Base-by-base conservation (phyloP, 1,140 invertebrate genomes). In the Himalopsyche phryganea region DNA sequence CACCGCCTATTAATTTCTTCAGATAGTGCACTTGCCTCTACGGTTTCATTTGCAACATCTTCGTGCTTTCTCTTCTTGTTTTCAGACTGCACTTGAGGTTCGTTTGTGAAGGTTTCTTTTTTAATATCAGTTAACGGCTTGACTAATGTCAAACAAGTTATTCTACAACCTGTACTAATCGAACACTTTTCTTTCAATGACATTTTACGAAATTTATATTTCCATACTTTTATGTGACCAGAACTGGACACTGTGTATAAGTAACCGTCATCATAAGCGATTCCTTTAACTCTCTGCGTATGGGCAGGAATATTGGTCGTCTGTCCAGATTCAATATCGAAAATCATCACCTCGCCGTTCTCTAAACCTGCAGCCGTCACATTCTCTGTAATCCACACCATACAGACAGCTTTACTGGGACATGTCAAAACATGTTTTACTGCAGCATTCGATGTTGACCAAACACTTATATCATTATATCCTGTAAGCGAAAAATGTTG, bases 141-240 rank as follows among this genome's bases (percentile, higher is more conserved):
- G 69, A 76, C 58, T 44, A 85, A 66, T 57, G 73, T 70, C 14
- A 85, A 58, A 66, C 82, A 84, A 19, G 82, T 86, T 3, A 84
- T 73, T 64, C 84, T 77, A 68, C 83, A 85, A 15, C 80, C 79
- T 5, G 81, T 80, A 68, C 79, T 81, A 19, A 67, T 62, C 44
- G 69, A 71, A 45, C 73, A 72, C 52, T 84, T 67, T 67, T 80
- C 72, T 56, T 67, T 70, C 19, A 89, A 66, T 11, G 67, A 72
- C 51, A 72, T 72, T 42, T 78, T 71, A 1, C 77, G 70, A 28
- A 78, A 68, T 6, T 75, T 66, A 19, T 80, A 71, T 13, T 71
- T 77, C 89, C 90, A 94, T 0, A 91, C 65, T 77, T 90, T 91
- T 35, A 94, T 81, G 69, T 87, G 83, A 0, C 91, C 90, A 38